These are phyloP conservation scores for Meriones psammophilus DNA, from an alignment of 2,797 vertebrate species.

Conservation along the genomic window DNA sequence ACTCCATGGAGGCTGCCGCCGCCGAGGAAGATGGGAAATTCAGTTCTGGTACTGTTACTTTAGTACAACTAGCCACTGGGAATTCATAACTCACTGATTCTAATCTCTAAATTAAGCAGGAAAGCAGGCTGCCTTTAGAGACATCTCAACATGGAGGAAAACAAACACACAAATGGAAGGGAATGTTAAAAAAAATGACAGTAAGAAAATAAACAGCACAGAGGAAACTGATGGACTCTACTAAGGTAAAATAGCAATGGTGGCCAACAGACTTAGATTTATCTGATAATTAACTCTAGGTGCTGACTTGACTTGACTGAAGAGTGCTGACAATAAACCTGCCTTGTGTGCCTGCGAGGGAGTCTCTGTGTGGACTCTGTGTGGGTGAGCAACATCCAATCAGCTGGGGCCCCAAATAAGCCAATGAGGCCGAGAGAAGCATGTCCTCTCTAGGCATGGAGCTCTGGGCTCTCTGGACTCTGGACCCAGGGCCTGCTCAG, in stretches of 20 bases:
- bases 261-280: background rate
- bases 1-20: background rate
- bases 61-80: background rate
- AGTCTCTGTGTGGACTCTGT: background rate
- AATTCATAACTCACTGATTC: background rate
- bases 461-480: background rate
- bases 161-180: background rate
- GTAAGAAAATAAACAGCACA: background rate
- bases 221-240: background rate
- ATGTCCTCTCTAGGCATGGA: background rate
- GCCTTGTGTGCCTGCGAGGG: background rate
- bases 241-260: background rate
- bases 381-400: background rate
- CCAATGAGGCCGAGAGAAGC: background rate
- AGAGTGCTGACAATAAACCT: no score
- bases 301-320: background rate
- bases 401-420: background rate
- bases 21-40: background rate
- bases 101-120: conserved; percentile 7
- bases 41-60: conserved; percentile 14
- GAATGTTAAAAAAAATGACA: background rate
- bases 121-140: background rate
- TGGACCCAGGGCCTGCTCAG: fast-evolving
- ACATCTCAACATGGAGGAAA: background rate
- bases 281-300: background rate